phyloP scores from a whole-genome alignment of 2,797 vertebrate species.

The Pangasius macronema region DNA sequence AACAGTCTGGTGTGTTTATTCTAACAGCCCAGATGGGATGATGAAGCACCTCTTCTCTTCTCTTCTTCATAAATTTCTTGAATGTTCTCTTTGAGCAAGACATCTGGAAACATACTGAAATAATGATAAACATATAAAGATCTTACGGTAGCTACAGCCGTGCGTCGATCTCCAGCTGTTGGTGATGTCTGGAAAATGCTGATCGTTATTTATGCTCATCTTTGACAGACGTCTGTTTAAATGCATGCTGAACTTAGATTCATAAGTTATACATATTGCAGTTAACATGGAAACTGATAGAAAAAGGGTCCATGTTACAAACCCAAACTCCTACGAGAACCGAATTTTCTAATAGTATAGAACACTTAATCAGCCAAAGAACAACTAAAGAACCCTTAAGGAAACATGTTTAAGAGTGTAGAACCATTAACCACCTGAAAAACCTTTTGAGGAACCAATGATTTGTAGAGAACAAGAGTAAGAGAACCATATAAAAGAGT shows the following conservation, averaged over 20 bases:
- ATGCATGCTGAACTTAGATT: not conserved
- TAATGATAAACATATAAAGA: slow-evolving; percentile 4
- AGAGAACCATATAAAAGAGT: not conserved
- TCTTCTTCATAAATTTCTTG: not conserved
- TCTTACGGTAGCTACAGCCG: not conserved
- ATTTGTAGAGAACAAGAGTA: not conserved
- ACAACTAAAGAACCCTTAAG: not conserved
- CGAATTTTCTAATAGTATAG: not conserved
- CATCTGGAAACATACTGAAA: slow-evolving; percentile 4
- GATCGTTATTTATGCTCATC: not conserved
- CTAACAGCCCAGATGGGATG: not conserved
- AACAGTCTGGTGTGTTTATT: not conserved
- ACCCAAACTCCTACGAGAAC: not conserved
- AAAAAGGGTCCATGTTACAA: not conserved
- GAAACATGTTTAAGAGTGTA: not conserved
- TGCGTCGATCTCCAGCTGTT: not conserved
- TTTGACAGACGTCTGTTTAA: not conserved
- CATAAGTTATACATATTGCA: not conserved
- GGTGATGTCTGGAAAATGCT: not conserved
- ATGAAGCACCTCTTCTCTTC: not conserved
- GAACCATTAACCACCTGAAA: not conserved
- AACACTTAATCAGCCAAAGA: not conserved
- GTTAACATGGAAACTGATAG: not conserved
- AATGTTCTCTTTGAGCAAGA: slow-evolving; percentile 11
- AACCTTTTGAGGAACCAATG: not conserved